Evolutionary conservation across 2,113 vertebrate species (phyloP), one percentile per base, ranked within the genome.

Genomic region (Oreotrochilus melanogaster): DNA sequence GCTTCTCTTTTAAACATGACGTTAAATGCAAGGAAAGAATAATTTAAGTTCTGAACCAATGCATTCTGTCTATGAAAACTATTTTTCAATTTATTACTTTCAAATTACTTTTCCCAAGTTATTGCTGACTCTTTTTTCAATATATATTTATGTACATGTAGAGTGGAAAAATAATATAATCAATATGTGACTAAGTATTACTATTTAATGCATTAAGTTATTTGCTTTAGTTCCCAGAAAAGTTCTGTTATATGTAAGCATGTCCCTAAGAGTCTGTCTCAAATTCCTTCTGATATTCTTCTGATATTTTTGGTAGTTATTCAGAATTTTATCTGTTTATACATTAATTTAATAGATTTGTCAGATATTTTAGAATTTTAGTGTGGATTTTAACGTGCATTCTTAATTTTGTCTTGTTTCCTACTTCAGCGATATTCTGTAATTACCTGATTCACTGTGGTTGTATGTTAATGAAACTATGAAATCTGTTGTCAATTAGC

Each of bases 401-500:
- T 71, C 86, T 90, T 88, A 93, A 86, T 92, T 94, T 95, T 88
- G 42, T 31, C 66, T 91, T 80, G 45, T 87, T 92, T 95, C 54
- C 24, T 71, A 6, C 8, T 64, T 56, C 47, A 89, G 39, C 8
- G 2, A 13, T 81, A 5, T 93, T 88, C 58, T 78, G 50, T 91
- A 92, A 95, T 95, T 92, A 88, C 86, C 80, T 93, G 89, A 82
- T 90, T 94, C 88, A 37, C 60, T 71, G 42, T 81, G 66, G 30
- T 53, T 70, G 51, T 47, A 61, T 47, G 51, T 61, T 42, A 69
- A 74, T 84, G 78, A 93, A 95, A 82, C 81, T 10, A 57, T 79
- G 60, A 94, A 89, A 97, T 97, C 95, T 96, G 93, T 93, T 95
- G 92, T 88, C 88, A 75, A 88, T 97, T 98, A 92, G 94, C 95